These are phyloP conservation scores for Eurosta solidaginis DNA, from an alignment of 1,140 invertebrate genomes.

Conservation along the genomic window DNA sequence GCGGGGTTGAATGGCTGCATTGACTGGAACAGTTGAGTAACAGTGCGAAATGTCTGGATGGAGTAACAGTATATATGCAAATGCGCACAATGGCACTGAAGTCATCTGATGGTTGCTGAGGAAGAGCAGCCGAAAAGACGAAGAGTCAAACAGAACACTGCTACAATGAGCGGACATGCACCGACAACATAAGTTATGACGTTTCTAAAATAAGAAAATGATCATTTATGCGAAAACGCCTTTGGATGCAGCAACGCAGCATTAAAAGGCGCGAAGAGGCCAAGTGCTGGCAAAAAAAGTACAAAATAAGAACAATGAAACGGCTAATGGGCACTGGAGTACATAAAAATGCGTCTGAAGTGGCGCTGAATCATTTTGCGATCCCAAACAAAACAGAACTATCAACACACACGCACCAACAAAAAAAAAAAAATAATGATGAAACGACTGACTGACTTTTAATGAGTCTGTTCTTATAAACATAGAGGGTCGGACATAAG, in stretches of 20 bases:
- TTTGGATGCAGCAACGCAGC: neutral
- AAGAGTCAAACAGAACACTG: neutral
- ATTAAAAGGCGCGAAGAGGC: neutral
- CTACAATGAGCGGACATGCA: neutral
- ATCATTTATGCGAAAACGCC: conserved; percentile 21
- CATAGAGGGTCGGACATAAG: no score
- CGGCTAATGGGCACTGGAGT: conserved; percentile 24
- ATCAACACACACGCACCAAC: neutral
- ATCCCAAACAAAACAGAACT: neutral
- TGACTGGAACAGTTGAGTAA: neutral
- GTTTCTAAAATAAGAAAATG: conserved; percentile 24
- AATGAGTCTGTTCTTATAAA: no score
- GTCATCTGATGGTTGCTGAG: no score
- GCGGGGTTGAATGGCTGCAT: conserved; percentile 6
- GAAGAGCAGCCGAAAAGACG: neutral
- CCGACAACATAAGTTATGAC: conserved; percentile 19
- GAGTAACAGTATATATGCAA: no score
- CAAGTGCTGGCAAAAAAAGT: neutral
- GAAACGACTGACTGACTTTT: neutral
- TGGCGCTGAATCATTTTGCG: conserved; percentile 22
- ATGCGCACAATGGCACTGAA: no score
- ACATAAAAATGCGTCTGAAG: conserved; percentile 17
- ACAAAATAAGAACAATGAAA: neutral
- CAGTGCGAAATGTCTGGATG: no score
- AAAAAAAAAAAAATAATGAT: neutral